Evolutionary conservation across 2,888 invertebrate genomes (phyloP), one percentile per base, ranked within the genome.

Genomic region (Leptinotarsa juncta): DNA sequence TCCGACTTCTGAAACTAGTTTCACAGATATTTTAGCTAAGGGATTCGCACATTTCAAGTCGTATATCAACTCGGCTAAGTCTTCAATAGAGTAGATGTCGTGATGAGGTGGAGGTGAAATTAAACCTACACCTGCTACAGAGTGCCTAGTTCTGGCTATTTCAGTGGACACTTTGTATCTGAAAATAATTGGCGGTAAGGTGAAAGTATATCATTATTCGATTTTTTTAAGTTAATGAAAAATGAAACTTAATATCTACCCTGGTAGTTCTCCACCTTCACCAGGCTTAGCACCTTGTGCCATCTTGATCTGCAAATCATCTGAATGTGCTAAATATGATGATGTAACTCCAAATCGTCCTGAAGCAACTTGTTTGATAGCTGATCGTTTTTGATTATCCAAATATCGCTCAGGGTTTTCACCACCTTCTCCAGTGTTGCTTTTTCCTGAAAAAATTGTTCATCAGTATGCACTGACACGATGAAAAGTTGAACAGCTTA

Each of bases 31-130:
- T 77, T 98, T 90, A 0, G 99, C 99, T 71, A 90, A 90, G 0
- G 99, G 99, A 89, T 99, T 99, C 77, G 98, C 96, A 85, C 97
- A 97, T 88, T 99, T 99, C 80, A 99, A 90, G 89, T 99, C 99
- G 86, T 99, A 99, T 85, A 99, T 99, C 72, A 99, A 90, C 88
- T 99, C 97, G 0, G 99, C 97, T 83, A 99, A 90, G 90, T 99
- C 99, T 89, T 99, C 99, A 86, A 99, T 99, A 68, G 98, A 98
- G 89, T 99, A 99, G 88, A 99, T 99, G 85, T 99, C 99, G 90
- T 99, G 99, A 89, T 99, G 99, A 3, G 99, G 99, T 14, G 99
- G 99, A 7, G 99, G 99, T 0, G 98, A 98, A 87, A 99, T 99
- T 12, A 99, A 90, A 7, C 99, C 99, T 14, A 99, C 99, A 4